These are phyloP conservation scores for Linnaemya vulpina DNA, from an alignment of 2,888 invertebrate genomes.

Conservation along the genomic window DNA sequence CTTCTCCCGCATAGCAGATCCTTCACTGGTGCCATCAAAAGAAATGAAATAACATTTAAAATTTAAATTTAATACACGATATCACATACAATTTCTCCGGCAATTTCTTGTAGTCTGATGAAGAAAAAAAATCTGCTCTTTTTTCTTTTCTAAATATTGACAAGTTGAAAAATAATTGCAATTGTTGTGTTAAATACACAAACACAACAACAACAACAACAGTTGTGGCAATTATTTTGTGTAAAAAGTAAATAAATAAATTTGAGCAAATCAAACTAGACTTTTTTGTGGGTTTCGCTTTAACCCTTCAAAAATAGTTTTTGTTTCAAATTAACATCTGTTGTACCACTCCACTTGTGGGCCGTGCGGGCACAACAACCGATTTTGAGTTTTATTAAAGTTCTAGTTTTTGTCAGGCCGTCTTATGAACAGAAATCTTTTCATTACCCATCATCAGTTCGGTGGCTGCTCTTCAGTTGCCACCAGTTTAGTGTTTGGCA, in stretches of 20 bases:
- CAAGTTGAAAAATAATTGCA: constrained; percentile 20
- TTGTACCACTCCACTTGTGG: constrained; percentile 50
- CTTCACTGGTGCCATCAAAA: not conserved
- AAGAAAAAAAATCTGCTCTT: too few relatives aligned
- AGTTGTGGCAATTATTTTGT: not conserved
- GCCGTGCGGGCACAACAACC: not conserved
- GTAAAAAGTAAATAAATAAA: not conserved
- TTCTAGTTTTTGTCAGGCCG: not conserved
- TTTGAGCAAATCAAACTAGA: not conserved
- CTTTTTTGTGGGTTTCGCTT: not conserved
- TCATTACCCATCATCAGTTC: constrained; percentile 12
- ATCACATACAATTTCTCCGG: not conserved
- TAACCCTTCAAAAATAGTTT: not conserved
- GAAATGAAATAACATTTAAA: constrained; percentile 39
- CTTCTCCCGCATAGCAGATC: constrained; percentile 56
- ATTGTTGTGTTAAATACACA: constrained; percentile 3
- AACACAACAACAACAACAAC: too few relatives aligned
- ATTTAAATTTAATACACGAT: constrained; percentile 4
- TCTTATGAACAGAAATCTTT: constrained; percentile 16
- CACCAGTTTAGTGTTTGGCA: constrained; percentile 14
- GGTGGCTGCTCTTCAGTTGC: constrained; percentile 10
- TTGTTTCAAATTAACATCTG: constrained; percentile 59
- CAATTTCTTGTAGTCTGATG: not conserved
- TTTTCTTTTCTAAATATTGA: constrained; percentile 3
- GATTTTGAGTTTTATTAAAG: constrained; percentile 6